A percentile compares a stretch with the other conserved stretches of the same genome.
Evolutionary conservation across 2,888 invertebrate species (phyloP).

Genomic region (Thelaira solivaga): DNA sequence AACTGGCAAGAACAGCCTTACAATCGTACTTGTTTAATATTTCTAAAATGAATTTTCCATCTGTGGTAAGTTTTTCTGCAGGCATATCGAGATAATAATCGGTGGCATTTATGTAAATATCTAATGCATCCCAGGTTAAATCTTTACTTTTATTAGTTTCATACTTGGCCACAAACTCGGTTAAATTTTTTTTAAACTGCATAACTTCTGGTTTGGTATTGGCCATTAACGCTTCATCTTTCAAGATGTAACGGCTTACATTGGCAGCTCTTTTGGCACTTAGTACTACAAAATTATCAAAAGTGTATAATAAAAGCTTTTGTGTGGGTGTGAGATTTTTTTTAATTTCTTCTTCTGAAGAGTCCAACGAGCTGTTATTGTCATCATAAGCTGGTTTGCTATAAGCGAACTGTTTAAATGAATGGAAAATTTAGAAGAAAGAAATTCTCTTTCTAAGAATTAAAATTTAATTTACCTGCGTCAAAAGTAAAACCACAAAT

Average conservation of each 20-base stretch:
- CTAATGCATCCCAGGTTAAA: constrained; percentile 35
- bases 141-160: constrained; percentile 7
- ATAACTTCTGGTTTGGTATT: neutral
- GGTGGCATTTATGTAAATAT: constrained; percentile 39
- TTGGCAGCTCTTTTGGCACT: constrained; percentile 2
- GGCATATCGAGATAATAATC: constrained; percentile 32
- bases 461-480: neutral
- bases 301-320: constrained; percentile 21
- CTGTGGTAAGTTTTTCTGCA: neutral
- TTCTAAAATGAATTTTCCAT: neutral
- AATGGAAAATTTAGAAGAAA: neutral
- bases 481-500: neutral
- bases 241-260: constrained; percentile 35
- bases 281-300: constrained; percentile 4
- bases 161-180: constrained; percentile 22
- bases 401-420: neutral
- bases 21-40: constrained; percentile 36
- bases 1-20: constrained; percentile 22
- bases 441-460: neutral
- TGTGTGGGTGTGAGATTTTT: neutral
- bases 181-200: constrained; percentile 29
- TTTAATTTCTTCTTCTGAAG: constrained; percentile 10
- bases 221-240: constrained; percentile 19
- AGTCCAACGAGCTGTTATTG: neutral
- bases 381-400: neutral